Evolutionary conservation across 2,113 vertebrate genomes (phyloP).

Genomic region (Labeo rohita): DNA sequence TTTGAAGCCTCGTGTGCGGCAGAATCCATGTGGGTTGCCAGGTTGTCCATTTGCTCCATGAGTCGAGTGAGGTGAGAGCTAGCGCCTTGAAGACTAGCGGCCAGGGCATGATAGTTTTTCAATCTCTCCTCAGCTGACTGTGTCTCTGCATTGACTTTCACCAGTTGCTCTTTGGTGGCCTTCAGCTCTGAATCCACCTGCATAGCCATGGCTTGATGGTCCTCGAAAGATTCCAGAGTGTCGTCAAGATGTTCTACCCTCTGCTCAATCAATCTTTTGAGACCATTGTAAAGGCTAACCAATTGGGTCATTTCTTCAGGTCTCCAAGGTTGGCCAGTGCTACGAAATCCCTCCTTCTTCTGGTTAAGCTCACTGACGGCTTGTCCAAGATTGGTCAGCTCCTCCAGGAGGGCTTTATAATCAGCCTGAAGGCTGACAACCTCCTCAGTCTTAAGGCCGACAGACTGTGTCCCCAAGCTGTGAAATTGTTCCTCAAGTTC

Average conservation of each 20-base stretch:
- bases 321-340: slow-evolving; percentile 87
- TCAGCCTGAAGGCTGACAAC: slow-evolving; percentile 78
- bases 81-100: slow-evolving; percentile 86
- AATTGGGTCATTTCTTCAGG: slow-evolving; percentile 86
- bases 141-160: slow-evolving; percentile 83
- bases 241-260: slow-evolving; percentile 80
- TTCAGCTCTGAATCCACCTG: slow-evolving; percentile 81
- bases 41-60: slow-evolving; percentile 85
- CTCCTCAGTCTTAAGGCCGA: slow-evolving; percentile 77
- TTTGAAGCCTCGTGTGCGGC: slow-evolving; percentile 79
- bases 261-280: slow-evolving; percentile 82
- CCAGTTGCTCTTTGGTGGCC: slow-evolving; percentile 77
- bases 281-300: slow-evolving; percentile 75
- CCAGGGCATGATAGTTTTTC: slow-evolving; percentile 88
- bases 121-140: slow-evolving; percentile 91
- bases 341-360: slow-evolving; percentile 91
- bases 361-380: slow-evolving; percentile 89
- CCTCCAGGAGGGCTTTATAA: slow-evolving; percentile 79
- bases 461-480: slow-evolving; percentile 81
- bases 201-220: slow-evolving; percentile 78
- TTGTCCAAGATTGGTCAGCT: slow-evolving; percentile 79
- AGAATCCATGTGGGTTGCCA: slow-evolving; percentile 83
- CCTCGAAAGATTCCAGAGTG: slow-evolving; percentile 76
- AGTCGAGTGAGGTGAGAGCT: slow-evolving; percentile 84
- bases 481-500: slow-evolving; percentile 90